Evolutionary conservation across 2,888 invertebrate genomes (phyloP), one percentile per base, ranked within the genome.

Genomic region (Yponomeuta malinellus): DNA sequence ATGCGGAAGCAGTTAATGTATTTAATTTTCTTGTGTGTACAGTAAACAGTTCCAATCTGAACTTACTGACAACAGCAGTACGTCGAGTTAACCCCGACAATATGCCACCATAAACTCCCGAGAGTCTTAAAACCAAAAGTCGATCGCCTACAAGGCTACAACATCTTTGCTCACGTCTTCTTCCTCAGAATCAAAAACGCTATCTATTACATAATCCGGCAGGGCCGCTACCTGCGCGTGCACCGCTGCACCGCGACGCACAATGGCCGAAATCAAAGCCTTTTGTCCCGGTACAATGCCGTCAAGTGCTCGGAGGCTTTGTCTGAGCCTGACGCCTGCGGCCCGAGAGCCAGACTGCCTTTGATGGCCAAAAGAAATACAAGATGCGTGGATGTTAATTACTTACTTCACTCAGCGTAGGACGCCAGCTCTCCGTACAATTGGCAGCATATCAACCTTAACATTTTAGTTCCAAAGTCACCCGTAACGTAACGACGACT

Each of bases 201-300:
- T 64, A 64, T 64, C 64, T 64, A 64, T 64, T 64, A 64, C 64
- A 64, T 29, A 64, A 64, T 29, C 29, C 64, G 12, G 64, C 31
- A 29, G 67, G 67, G 37, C n/a, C 33, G 5, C 33, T 72, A 69
- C 70, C 69, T 70, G 68, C 65, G 76, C 70, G 70, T 74, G 74
- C 76, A 77, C 77, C 76, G 77, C 76, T 74, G 74, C 76, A 77
- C 77, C 76, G 77, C 76, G 73, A 67, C 63, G 70, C 72, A 77
- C 77, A 77, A 77, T 77, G 73, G 76, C 31, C 74, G 76, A 75
- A 77, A 77, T 77, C 77, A 77, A 75, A 77, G 73, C 71, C 29
- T 76, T 74, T 77, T 77, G 77, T 77, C 72, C 68, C 33, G 52
- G 69, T 70, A 77, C 75, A 77, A 77, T 76, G 70, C 72, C 73